Percentiles rank a stretch among this genome's conserved stretches.
These are phyloP conservation scores for Halocynthia aurantium DNA, from an alignment of 23 tunicate genomes.

Conservation along the genomic window DNA sequence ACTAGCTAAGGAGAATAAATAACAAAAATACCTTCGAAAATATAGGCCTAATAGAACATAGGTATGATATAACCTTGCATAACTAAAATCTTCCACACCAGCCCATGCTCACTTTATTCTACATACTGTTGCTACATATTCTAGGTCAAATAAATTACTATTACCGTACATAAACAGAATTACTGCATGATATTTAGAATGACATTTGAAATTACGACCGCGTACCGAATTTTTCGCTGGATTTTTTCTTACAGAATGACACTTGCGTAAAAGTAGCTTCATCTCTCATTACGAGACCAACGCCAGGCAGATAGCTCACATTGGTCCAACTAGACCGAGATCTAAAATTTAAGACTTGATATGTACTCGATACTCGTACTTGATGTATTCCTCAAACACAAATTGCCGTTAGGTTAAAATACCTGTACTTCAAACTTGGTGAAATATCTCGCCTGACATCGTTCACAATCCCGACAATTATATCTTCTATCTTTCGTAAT, in stretches of 20 bases:
- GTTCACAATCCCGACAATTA: slow-evolving; percentile 3
- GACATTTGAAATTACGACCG: not conserved
- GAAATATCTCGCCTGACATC: not conserved
- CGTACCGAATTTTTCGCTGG: slow-evolving; percentile 77
- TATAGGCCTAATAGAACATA: not conserved
- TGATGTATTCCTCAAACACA: not conserved
- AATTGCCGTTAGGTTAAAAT: not conserved
- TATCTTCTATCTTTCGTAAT: slow-evolving; percentile 3
- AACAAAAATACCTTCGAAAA: not conserved
- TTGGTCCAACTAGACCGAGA: slow-evolving; percentile 55
- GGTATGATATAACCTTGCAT: not conserved
- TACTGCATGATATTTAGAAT: too few relatives aligned
- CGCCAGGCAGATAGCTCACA: slow-evolving; percentile 41
- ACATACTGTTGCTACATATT: too few relatives aligned
- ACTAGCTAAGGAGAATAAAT: not conserved
- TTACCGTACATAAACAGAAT: too few relatives aligned
- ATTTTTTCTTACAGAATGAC: slow-evolving; percentile 39
- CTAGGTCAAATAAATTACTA: too few relatives aligned
- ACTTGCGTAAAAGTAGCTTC: slow-evolving; percentile 32
- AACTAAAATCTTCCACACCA: too few relatives aligned
- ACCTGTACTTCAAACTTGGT: slow-evolving; percentile 12
- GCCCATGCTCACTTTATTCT: too few relatives aligned
- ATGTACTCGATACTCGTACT: too few relatives aligned
- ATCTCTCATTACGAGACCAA: slow-evolving; percentile 41
- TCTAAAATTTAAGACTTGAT: slow-evolving; percentile 17